These are phyloP conservation scores for Hippocampus abdominalis DNA, from an alignment of 2,113 vertebrate species.

Conservation along the genomic window DNA sequence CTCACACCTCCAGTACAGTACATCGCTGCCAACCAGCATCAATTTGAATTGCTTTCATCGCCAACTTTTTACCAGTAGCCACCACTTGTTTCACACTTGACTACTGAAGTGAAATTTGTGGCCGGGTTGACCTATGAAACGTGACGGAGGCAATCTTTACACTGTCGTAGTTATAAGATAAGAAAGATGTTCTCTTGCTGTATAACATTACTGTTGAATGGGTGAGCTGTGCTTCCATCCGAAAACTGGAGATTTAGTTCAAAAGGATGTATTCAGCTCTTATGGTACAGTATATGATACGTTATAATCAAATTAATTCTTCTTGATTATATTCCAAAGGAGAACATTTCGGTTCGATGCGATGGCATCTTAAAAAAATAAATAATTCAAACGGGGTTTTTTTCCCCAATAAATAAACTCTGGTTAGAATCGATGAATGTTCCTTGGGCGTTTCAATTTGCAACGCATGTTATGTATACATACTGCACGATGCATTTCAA, in stretches of 20 bases:
- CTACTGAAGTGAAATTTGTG: not conserved
- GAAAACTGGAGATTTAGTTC: not conserved
- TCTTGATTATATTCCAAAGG: too few species aligned
- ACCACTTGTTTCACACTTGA: constrained; percentile 11
- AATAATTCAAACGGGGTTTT: too few species aligned
- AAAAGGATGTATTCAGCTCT: not conserved
- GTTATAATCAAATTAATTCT: not conserved
- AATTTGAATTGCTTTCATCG: constrained; percentile 44
- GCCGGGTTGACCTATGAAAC: not conserved
- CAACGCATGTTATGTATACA: too few species aligned
- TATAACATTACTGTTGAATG: not conserved
- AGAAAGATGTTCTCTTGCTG: not conserved
- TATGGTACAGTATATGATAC: not conserved
- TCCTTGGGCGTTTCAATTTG: too few species aligned
- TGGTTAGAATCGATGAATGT: too few species aligned
- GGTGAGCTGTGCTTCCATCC: not conserved
- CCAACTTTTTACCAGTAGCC: constrained; percentile 20
- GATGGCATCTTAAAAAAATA: too few species aligned
- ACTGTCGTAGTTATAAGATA: not conserved
- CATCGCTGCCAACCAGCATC: constrained; percentile 30
- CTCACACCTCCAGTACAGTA: constrained; percentile 20
- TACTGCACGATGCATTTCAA: too few species aligned
- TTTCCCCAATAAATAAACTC: too few species aligned
- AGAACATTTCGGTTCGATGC: too few species aligned
- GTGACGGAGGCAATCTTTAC: not conserved